These are phyloP conservation scores for Leptopilina clavipes DNA, from an alignment of 1,140 invertebrate species.

Conservation along the genomic window DNA sequence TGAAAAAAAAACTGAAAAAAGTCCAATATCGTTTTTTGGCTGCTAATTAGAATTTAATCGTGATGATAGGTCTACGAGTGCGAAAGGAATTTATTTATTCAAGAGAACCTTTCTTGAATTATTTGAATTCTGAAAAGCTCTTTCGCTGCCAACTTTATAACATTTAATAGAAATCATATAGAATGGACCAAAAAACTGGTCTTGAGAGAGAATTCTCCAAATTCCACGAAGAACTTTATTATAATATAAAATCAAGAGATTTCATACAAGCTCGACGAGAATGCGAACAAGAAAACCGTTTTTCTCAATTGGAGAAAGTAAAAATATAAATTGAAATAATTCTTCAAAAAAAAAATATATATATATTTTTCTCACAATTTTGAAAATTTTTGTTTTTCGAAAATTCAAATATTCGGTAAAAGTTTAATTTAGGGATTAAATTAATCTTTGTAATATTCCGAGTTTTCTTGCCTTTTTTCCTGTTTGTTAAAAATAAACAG, in stretches of 20 bases:
- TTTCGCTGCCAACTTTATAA: constrained; percentile 54
- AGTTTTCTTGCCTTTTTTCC: no score
- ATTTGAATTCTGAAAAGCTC: constrained; percentile 44
- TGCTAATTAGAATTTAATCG: constrained; percentile 38
- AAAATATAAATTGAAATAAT: no score
- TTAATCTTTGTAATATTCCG: no score
- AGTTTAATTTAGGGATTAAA: no score
- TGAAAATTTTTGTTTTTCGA: no score
- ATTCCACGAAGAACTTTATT: constrained; percentile 57
- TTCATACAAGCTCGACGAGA: neutral
- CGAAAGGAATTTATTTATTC: constrained; percentile 44
- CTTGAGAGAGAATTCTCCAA: constrained; percentile 46
- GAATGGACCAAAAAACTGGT: constrained; percentile 54
- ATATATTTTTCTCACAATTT: no score
- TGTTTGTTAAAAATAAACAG: no score
- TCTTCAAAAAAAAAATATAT: no score
- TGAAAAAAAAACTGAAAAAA: constrained; percentile 38
- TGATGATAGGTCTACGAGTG: constrained; percentile 30
- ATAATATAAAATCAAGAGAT: constrained; percentile 37
- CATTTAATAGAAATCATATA: constrained; percentile 40
- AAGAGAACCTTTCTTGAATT: constrained; percentile 45
- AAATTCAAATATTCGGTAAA: no score
- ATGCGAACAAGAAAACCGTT: neutral
- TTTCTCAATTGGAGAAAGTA: neutral
- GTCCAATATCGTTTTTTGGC: constrained; percentile 40